phyloP scores from a whole-genome alignment of 2,797 vertebrate species.

The Phyllotis vaccarum region DNA sequence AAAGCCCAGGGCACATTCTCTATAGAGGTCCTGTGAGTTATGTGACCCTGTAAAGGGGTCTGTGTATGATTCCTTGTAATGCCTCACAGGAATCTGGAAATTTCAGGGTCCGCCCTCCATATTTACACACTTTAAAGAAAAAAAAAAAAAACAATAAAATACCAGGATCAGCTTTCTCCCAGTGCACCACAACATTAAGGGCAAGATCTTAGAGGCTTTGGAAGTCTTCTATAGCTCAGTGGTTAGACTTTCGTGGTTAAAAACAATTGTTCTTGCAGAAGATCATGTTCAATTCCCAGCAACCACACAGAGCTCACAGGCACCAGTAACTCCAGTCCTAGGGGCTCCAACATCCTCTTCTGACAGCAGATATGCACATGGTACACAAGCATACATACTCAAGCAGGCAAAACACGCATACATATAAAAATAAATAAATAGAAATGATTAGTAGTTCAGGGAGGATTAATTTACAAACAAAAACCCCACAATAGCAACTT shows the following conservation, averaged over 20 bases:
- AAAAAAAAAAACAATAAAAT: too few species aligned
- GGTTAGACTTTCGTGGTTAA: background rate
- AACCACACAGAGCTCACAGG: too few species aligned
- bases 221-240: background rate
- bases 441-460: background rate
- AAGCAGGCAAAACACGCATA: background rate
- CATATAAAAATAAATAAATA: too few species aligned
- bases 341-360: background rate
- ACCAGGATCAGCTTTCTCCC: background rate
- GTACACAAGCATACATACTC: background rate
- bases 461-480: conserved; percentile 27
- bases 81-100: background rate
- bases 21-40: background rate
- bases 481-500: background rate
- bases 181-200: background rate
- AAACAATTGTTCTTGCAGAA: background rate
- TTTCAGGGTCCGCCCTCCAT: background rate
- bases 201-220: background rate
- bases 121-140: background rate
- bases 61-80: background rate
- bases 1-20: background rate
- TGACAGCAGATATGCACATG: background rate
- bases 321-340: background rate
- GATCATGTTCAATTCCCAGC: background rate
- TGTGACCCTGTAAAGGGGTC: background rate